Base-by-base conservation (phyloP, 2,797 vertebrate species). In the Ceryle rudis region DNA sequence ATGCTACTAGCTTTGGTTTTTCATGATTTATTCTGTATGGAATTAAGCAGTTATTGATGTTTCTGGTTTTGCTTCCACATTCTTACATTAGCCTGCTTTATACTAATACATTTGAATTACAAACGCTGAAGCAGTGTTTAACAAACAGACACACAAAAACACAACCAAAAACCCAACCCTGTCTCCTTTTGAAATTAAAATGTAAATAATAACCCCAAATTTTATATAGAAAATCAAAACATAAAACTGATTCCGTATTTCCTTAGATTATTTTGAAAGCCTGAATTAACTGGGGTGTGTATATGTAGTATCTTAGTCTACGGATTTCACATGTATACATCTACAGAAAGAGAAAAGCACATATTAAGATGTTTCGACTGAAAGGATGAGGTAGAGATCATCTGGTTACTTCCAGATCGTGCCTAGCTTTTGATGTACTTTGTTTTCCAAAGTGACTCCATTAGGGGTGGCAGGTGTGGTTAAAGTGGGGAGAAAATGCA, bases 161-260 rank as follows among this genome's bases (percentile, higher is more conserved):
- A 0, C 8, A 28, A 52, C 14, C n/a, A 41, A 26, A 66, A 17
- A 5, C 0, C 16, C 5, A 35, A 16, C 25, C 10, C 5, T 41
- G 1, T 73, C 35, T 78, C 5, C 28, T 82, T 73, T 77, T 60
- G 18, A 92, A 91, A 83, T 49, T 2, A 89, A 91, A 81, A 12
- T 39, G 20, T 14, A 60, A 72, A 75, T 67, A 51, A 7, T 7
- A 5, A 52, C 31, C 87, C 60, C 25, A 52, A 28, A 8, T 77
- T 85, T 70, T 85, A 35, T 44, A 8, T 7, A 6, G 35, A n/a
- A 92, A 73, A 77, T 66, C 5, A 70, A 84, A 87, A 5, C 3
- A 17, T 21, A 46, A 69, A 86, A 41, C 13, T 70, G 5, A 62
- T 57, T 73, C 42, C 77, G 0, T 61, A 31, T 83, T 82, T 89